These are phyloP conservation scores for Elephas maximus DNA, from an alignment of 2,113 vertebrate species.

Conservation along the genomic window DNA sequence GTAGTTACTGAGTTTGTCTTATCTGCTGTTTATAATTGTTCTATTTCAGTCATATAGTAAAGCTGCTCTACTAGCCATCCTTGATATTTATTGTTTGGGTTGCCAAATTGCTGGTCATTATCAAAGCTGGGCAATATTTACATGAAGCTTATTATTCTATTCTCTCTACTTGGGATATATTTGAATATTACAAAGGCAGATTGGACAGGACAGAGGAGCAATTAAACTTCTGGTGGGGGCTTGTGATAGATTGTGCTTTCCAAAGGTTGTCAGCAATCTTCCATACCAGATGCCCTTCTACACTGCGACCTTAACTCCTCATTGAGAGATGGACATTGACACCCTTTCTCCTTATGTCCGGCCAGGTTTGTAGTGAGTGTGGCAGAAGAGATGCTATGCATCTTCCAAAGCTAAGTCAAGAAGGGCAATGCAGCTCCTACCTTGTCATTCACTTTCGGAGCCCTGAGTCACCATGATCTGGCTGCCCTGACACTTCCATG, in stretches of 20 bases:
- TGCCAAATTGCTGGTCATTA: not conserved
- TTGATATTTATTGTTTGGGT: constrained; percentile 25
- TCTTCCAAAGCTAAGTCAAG: not conserved
- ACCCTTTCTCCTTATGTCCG: not conserved
- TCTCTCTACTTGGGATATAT: not conserved
- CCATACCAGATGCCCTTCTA: not conserved
- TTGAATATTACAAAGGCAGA: constrained; percentile 14
- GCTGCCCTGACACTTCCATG: not conserved
- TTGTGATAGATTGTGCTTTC: not conserved
- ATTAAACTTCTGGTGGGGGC: not conserved
- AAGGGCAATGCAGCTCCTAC: not conserved
- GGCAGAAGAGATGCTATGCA: not conserved
- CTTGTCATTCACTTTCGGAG: not conserved
- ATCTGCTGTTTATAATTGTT: constrained; percentile 7
- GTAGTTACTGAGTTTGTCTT: constrained; percentile 25
- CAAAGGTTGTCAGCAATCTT: not conserved
- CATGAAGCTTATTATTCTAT: not conserved
- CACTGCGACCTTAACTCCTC: not conserved
- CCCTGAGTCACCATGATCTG: not conserved
- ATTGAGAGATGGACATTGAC: not conserved
- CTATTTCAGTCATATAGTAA: constrained; percentile 50
- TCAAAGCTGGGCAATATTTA: not conserved
- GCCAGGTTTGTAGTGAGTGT: not conserved
- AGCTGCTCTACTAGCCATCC: not conserved
- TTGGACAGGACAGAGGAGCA: not conserved